Conservation (phyloP, 2,113 vertebrate species). For the Vulpes lagopus region DNA sequence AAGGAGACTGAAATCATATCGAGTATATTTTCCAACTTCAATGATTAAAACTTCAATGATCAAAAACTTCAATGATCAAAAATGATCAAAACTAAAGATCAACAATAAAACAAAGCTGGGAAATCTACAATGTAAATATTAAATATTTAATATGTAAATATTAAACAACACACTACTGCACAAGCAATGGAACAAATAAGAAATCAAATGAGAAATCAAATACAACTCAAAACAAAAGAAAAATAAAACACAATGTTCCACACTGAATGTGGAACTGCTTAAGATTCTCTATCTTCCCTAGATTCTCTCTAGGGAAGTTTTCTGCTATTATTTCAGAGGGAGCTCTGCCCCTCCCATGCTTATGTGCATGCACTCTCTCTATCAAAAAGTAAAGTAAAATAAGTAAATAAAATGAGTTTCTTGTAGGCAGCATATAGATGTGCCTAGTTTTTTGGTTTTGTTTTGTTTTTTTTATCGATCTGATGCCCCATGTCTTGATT, state of each 20-base stretch:
- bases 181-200: neutral
- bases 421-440: neutral
- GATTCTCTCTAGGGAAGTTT: too few relatives aligned
- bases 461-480: neutral
- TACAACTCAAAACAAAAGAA: neutral
- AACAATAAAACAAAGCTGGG: neutral
- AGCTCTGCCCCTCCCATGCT: neutral
- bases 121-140: neutral
- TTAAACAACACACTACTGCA: neutral
- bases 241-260: neutral
- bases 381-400: neutral
- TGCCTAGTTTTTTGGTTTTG: neutral
- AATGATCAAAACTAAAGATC: neutral
- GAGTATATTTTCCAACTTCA: neutral
- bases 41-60: neutral
- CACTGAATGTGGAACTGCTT: neutral
- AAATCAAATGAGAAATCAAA: neutral
- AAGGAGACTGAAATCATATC: neutral
- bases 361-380: neutral
- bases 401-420: neutral
- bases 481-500: neutral
- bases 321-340: too few relatives aligned
- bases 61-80: neutral
- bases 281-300: neutral
- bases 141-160: neutral